phyloP scores from a whole-genome alignment of 2,113 vertebrate genomes.

The Falcunculus frontatus region DNA sequence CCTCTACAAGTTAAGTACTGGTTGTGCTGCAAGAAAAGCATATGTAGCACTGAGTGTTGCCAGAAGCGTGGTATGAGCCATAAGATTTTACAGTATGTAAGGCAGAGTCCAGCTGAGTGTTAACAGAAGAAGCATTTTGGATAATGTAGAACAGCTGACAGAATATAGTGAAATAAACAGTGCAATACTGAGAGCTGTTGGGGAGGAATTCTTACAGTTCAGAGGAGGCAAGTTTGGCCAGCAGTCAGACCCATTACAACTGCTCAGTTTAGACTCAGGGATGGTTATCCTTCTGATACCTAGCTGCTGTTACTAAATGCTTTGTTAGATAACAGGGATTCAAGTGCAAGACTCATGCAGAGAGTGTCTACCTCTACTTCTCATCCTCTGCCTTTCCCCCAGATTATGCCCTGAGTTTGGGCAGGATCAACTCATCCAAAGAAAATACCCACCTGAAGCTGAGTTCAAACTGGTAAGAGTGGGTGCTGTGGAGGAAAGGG shows the following conservation, averaged over 20 bases:
- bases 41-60: constrained; percentile 58
- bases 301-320: background rate
- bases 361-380: background rate
- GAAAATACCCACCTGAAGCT: background rate
- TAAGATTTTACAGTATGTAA: constrained; percentile 74
- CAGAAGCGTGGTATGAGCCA: constrained; percentile 63
- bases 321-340: background rate
- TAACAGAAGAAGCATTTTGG: constrained; percentile 65
- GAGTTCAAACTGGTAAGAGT: background rate
- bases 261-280: background rate
- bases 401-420: background rate
- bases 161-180: constrained; percentile 61
- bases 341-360: background rate
- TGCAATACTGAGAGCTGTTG: constrained; percentile 2
- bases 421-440: background rate
- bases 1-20: constrained; percentile 59
- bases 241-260: constrained; percentile 22
- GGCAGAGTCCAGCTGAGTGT: constrained; percentile 63
- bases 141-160: constrained; percentile 68
- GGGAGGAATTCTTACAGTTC: constrained; percentile 49
- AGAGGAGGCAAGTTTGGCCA: constrained; percentile 51
- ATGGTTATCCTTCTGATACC: background rate
- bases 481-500: background rate
- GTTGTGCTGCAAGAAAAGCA: constrained; percentile 66
- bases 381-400: background rate